A percentile compares a stretch with the other conserved stretches of the same genome.
Evolutionary conservation across 2,113 vertebrate species (phyloP).

Genomic region (Orcinus orca): DNA sequence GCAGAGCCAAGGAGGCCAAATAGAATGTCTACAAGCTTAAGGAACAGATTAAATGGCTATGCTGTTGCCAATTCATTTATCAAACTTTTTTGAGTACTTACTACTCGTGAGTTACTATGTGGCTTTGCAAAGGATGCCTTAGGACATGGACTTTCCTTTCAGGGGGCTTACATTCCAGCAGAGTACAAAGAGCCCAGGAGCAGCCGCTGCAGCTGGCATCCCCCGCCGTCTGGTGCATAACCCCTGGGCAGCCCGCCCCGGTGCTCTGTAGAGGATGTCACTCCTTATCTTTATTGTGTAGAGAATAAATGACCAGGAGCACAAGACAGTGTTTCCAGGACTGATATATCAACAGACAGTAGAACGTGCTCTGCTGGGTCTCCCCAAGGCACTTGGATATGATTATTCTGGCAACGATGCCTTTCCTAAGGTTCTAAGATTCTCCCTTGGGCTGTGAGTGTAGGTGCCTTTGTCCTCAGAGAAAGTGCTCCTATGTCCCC

Average conservation of each 20-base stretch:
- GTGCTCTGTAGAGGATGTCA: neutral
- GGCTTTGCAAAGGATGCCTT: neutral
- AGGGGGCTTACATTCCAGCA: neutral
- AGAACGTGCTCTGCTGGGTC: neutral
- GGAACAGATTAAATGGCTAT: neutral
- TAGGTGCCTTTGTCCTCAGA: neutral
- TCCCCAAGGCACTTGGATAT: neutral
- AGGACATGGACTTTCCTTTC: neutral
- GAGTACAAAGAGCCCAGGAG: neutral
- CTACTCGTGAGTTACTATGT: neutral
- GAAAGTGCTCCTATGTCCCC: neutral
- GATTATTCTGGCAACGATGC: neutral
- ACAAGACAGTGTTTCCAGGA: neutral
- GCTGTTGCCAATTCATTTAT: neutral
- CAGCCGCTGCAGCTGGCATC: neutral
- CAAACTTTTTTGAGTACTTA: neutral
- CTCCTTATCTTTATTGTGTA: neutral
- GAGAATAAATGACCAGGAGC: neutral
- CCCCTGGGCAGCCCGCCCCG: neutral
- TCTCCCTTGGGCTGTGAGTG: neutral
- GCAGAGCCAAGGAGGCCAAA: neutral
- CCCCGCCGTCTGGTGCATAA: neutral
- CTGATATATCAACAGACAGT: neutral
- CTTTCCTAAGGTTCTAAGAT: neutral
- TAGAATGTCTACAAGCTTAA: neutral